These are phyloP conservation scores for Drosophila merina DNA, from an alignment of 2,888 invertebrate species.

Conservation along the genomic window DNA sequence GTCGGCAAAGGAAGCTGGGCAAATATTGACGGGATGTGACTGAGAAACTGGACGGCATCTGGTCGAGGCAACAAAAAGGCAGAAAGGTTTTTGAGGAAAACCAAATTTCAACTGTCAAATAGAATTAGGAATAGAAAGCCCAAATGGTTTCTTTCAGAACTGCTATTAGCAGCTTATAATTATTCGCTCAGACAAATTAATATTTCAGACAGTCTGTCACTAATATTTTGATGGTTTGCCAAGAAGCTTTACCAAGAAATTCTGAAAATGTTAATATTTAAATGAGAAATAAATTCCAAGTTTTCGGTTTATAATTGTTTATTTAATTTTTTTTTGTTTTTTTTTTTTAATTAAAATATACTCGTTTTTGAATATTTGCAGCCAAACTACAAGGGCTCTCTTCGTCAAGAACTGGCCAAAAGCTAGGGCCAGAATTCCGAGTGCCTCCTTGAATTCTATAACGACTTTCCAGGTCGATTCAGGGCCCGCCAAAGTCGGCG, in stretches of 20 bases:
- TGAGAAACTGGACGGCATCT: slow-evolving; percentile 38
- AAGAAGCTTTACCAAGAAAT: neutral
- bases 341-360: slow-evolving; percentile 11
- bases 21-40: slow-evolving; percentile 34
- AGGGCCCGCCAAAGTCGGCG: slow-evolving; percentile 8
- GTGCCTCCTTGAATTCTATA: slow-evolving; percentile 16
- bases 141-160: neutral
- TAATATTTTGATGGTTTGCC: neutral
- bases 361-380: slow-evolving; percentile 27
- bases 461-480: slow-evolving; percentile 73
- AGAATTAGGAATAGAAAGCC: neutral
- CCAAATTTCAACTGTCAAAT: neutral
- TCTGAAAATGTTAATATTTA: neutral
- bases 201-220: neutral
- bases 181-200: neutral
- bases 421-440: neutral
- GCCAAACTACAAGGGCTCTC: slow-evolving; percentile 49
- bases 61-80: slow-evolving; percentile 15
- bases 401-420: slow-evolving; percentile 12
- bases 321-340: neutral
- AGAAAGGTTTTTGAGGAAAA: neutral
- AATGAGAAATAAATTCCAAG: neutral
- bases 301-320: slow-evolving; percentile 38
- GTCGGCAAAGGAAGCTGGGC: slow-evolving; percentile 49
- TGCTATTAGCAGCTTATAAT: neutral